These are phyloP conservation scores for Anneissia japonica DNA, from an alignment of 35 echinoderm and acorn worm genomes.

Conservation along the genomic window DNA sequence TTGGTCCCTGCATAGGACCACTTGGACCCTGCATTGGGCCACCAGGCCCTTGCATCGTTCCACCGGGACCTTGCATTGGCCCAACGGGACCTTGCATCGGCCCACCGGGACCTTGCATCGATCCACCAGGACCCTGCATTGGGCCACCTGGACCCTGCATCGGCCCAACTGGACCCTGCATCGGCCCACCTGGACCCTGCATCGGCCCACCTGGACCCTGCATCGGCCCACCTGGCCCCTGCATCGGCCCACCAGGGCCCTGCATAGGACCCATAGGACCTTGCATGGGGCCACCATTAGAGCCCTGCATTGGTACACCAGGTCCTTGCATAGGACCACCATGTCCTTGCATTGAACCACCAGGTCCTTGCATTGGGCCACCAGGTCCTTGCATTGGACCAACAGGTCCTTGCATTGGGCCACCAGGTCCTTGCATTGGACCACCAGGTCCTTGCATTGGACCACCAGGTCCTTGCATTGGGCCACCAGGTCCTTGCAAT, in stretches of 20 bases:
- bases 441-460: neutral
- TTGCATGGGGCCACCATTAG: neutral
- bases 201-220: neutral
- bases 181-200: neutral
- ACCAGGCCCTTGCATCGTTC: conserved; percentile 5
- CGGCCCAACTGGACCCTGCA: no score
- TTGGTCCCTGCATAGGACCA: neutral
- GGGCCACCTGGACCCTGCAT: neutral
- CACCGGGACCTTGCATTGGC: conserved; percentile 13
- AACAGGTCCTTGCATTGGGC: neutral
- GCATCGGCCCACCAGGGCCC: neutral
- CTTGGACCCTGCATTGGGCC: neutral
- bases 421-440: neutral
- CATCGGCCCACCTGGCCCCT: neutral
- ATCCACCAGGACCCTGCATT: neutral
- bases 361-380: neutral
- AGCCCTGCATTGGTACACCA: neutral
- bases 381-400: neutral
- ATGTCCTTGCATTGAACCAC: neutral
- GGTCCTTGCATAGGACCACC: neutral
- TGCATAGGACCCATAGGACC: neutral
- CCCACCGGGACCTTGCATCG: neutral
- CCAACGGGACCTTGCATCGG: neutral
- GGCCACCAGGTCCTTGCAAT: neutral
- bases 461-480: neutral